Conservation (phyloP, 2,888 invertebrate species). For the Fragum sueziense region DNA sequence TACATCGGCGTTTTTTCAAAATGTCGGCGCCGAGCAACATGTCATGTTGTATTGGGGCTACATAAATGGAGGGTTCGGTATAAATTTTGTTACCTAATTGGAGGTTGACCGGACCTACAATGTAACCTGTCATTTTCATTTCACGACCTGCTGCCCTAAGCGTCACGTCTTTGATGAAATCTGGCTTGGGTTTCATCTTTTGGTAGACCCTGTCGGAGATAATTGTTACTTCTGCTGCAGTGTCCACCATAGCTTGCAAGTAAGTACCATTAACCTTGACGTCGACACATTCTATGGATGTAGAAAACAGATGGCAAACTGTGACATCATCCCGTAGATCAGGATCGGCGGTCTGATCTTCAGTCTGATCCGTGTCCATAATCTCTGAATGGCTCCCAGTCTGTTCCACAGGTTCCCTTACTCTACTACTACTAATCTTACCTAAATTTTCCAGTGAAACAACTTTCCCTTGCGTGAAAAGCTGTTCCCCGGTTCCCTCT, state of each 20-base stretch:
- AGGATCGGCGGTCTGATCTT: too few species aligned
- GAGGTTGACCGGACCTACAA: neutral
- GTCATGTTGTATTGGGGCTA: constrained; percentile 22
- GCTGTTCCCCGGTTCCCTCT: too few species aligned
- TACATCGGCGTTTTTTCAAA: constrained; percentile 9
- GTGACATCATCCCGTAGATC: too few species aligned
- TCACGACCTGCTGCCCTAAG: neutral
- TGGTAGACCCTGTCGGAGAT: too few species aligned
- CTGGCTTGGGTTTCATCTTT: neutral
- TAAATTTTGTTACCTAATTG: neutral
- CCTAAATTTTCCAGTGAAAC: too few species aligned
- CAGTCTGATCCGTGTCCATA: too few species aligned
- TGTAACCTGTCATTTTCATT: neutral
- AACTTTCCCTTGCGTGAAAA: too few species aligned
- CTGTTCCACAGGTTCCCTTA: too few species aligned
- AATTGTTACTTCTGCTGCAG: too few species aligned
- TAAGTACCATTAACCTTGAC: neutral
- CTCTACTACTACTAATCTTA: too few species aligned
- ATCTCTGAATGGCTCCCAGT: too few species aligned
- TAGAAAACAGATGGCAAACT: neutral
- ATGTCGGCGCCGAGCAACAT: constrained; percentile 19
- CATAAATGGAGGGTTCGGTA: constrained; percentile 23
- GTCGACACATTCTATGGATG: neutral
- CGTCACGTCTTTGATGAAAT: neutral
- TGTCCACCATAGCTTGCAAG: too few species aligned